Base-by-base conservation (phyloP, 2,113 vertebrate species). In the Myanophis thanlyinensis region DNA sequence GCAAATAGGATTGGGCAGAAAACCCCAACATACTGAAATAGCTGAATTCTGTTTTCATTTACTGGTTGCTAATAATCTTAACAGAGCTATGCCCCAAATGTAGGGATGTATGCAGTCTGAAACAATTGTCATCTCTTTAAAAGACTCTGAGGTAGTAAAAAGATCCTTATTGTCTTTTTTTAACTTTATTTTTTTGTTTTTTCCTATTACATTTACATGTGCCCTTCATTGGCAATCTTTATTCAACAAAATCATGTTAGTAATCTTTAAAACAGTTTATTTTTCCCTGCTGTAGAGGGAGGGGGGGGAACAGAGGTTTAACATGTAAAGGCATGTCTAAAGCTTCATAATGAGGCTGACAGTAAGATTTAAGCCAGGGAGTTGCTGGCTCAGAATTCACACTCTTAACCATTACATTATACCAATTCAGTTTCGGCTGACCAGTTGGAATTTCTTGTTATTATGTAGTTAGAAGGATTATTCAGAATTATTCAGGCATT, bases 401-500 rank as follows among this genome's bases (percentile, higher is more conserved):
- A 59, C 88, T 44, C 80, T 92, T 62, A 59, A 35, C 53, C 80
- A 90, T 47, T 93, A 44, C 15, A 49, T 89, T 89, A 85, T 40
- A 80, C 51, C 92, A 90, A 25, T 89, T 90, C 73, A 44, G 18
- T 59, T 85, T 86, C 27, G 5, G 47, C 88, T 89, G 88, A 44
- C 73, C 53, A 8, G 4, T 59, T 51, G 23, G 85, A 90, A 89
- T 25, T n/a, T 86, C 73, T 62, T 54, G 44, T 93, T 93, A 85
- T 35, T 35, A 54, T 85, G 23, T 15, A 92, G 93, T 89, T 93
- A 35, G 53, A 94, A 94, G 94, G 95, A 94, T 92, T 90, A 89
- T 92, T 84, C 59, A 96, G 94, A 67, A 0, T 48, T 86, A 3
- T 51, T 86, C 44, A 51, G 56, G 22, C n/a, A 40, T 40, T 54